Percentiles rank a stretch among this genome's conserved stretches.
Conservation (phyloP, 1,140 invertebrate species). For the Pristionchus pacificus region DNA sequence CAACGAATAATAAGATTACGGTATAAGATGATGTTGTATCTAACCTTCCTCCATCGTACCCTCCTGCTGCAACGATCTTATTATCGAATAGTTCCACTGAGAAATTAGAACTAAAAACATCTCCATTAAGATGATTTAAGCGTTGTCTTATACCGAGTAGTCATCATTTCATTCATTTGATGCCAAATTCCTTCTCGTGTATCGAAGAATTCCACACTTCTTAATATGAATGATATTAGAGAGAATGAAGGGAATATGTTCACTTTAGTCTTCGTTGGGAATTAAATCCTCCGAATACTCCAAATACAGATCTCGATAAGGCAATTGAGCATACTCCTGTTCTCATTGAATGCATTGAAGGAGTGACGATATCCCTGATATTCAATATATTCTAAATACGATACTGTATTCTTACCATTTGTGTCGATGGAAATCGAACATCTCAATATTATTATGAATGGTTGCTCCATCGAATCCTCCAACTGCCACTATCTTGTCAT, state of each 20-base stretch:
- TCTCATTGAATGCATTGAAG: not conserved
- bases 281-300: not conserved
- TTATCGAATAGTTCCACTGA: not conserved
- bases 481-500: not conserved
- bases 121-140: not conserved
- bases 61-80: not conserved
- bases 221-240: not conserved
- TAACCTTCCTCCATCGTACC: not conserved
- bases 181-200: not conserved
- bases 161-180: not conserved
- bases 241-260: not conserved
- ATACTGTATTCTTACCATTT: not conserved
- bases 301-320: not conserved
- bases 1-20: no score
- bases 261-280: not conserved
- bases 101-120: not conserved
- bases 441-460: not conserved
- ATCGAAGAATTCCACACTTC: not conserved
- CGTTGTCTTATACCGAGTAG: not conserved
- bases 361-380: not conserved
- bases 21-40: not conserved
- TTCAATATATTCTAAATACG: not conserved
- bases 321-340: not conserved
- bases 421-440: not conserved
- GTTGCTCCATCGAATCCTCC: not conserved